Evolutionary conservation across 2,888 invertebrate species (phyloP), one percentile per base, ranked within the genome.

Genomic region (Smittia sp.): DNA sequence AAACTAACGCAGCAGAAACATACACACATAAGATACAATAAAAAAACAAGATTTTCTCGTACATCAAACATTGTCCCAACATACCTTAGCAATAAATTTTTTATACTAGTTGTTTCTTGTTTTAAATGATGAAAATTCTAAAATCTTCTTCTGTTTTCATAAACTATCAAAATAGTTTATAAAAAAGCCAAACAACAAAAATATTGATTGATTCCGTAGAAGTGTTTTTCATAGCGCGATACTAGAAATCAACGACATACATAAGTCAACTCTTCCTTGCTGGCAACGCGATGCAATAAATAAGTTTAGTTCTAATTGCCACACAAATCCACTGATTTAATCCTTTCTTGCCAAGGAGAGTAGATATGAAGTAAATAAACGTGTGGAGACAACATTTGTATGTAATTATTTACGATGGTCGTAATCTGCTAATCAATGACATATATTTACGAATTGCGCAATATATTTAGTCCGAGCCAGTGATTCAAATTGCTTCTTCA

Each of bases 391-490:
- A 18, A 1, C 18, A 58, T 58, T 58, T 58, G 22, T 58, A 58
- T 58, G 15, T 58, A 20, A 58, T 58, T 58, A 58, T 58, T 58
- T 58, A 6, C 22, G 4, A 58, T 6, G 18, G 18, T 58, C 15
- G 58, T 58, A 58, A 58, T 20, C 58, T 58, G 58, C 58, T 58
- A 27, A 63, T 63, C 63, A 63, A 25, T 27, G 25, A 63, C 27
- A 27, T 63, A 58, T 20, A 63, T 24, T 63, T n/a, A 63, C 27
- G 22, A 63, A 63, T 63, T 63, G 25, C 63, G 63, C 63, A 63
- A 67, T 67, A 67, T 46, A 67, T 67, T 39, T 67, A 67, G 67
- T 67, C 67, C 67, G 67, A 67, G 67, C 67, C 67, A 67, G 63
- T n/a, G 46, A 58, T 7, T 58, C 58, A 58, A 58, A 58, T 22